Conservation (phyloP, 2,113 vertebrate genomes). For the Alligator sinensis region DNA sequence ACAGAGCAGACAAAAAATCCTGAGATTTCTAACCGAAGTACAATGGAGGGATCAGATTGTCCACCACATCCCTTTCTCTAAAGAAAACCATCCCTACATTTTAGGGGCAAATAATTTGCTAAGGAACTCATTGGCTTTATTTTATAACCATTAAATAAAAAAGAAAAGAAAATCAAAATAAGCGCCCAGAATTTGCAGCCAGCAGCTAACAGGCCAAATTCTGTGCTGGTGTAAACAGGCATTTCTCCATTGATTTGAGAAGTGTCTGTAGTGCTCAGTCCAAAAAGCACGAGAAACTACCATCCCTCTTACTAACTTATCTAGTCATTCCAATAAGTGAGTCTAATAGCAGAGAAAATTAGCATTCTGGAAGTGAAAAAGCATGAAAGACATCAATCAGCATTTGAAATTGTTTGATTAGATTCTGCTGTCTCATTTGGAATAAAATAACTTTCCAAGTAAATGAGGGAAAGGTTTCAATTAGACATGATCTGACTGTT, state of each 20-base stretch:
- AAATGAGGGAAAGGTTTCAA: not conserved
- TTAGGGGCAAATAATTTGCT: not conserved
- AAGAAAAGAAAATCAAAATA: not conserved
- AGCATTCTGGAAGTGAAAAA: not conserved
- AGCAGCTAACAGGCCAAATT: not conserved
- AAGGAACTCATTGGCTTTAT: not conserved
- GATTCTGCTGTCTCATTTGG: not conserved
- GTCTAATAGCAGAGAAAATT: not conserved
- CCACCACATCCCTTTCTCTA: no score
- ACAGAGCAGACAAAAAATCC: no score
- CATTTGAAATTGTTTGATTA: not conserved
- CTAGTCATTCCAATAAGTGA: not conserved
- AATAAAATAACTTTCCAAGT: not conserved
- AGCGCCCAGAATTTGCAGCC: not conserved
- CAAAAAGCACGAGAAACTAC: not conserved
- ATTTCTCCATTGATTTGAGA: not conserved
- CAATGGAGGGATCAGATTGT: no score
- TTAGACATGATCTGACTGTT: not conserved
- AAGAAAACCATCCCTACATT: not conserved
- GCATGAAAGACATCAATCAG: not conserved
- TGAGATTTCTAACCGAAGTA: no score
- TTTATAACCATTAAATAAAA: not conserved
- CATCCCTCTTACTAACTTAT: not conserved
- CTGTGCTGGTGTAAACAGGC: not conserved
- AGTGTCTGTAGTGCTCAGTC: not conserved